Base-by-base conservation (phyloP, 92 coral and sea anemone genomes). In the Epizoanthus scotinus region DNA sequence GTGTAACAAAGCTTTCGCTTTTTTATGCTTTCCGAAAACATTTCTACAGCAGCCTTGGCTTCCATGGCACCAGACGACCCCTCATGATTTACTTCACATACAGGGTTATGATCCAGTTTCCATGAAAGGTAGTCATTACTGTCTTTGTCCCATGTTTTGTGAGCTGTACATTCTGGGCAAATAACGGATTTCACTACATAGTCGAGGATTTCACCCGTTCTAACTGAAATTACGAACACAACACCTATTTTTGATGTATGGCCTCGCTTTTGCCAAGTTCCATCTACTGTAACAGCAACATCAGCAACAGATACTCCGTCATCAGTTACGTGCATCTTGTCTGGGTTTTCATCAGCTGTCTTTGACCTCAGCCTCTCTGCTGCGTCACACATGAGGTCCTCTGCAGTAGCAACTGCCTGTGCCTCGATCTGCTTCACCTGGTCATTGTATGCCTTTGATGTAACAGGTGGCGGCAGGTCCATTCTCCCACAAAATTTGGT, bases 61-160 rank as follows among this genome's bases (percentile, higher is more conserved):
- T 89, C 92, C 90, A 82, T 89, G 31, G 84, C 82, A 49, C 83
- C 89, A 34, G 92, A 81, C n/a, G 92, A 82, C n/a, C 85, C n/a
- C n/a, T n/a, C n/a, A n/a, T n/a, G n/a, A n/a, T n/a, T n/a, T n/a
- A n/a, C n/a, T n/a, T n/a, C n/a, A 67, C 53, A 67, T 36, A 67
- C 55, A n/a, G 73, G 10, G 56, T 68, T 68, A 19, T 40, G 73
- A 36, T 14, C 10, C 73, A 68, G 55, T 38, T 68, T 68, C 73
- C 73, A 68, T 38, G 40, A 36, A 18, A 38, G 54, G 47, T 68
- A 68, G 1, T 68, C 73, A 4, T 18, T 18, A 14, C 57, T 42
- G 47, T 70, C 75, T 70, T 70, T 70, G 58, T 70, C 75, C 75
- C 75, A 44, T 70, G 58, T 47, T 44, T 70, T 70, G 49, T 70